Conservation (phyloP, 2,888 invertebrate species). For the Scelioninae gen. 2 region DNA sequence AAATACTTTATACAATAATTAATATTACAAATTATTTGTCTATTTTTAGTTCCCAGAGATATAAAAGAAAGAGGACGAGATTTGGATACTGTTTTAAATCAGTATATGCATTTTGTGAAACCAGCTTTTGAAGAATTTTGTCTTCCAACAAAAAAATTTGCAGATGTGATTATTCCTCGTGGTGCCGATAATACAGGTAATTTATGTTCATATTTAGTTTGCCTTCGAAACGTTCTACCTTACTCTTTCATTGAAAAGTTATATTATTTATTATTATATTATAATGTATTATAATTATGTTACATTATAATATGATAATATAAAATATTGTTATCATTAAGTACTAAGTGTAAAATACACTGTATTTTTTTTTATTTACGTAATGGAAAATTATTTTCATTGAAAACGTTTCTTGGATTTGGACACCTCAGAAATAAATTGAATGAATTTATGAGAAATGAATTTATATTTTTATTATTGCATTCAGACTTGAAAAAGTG, state of each 20-base stretch:
- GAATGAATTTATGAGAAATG: no score
- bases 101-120: conserved; percentile 98
- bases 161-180: conserved; percentile 98
- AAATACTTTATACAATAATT: no score
- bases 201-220: conserved; percentile 52
- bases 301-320: no score
- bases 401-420: conserved; percentile 42
- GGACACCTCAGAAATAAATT: neutral
- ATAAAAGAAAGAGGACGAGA: conserved; percentile 96
- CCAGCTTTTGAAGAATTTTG: conserved; percentile 99
- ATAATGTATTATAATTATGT: neutral
- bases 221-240: conserved; percentile 2
- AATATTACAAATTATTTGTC: no score
- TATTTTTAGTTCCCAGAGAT: conserved; percentile 90
- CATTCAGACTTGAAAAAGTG: neutral
- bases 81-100: conserved; percentile 94
- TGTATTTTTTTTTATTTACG: no score
- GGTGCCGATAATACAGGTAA: conserved; percentile 98
- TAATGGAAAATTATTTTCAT: neutral
- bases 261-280: neutral
- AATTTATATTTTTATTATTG: no score
- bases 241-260: neutral
- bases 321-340: neutral
- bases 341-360: no score
- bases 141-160: conserved; percentile 98